Base-by-base conservation (phyloP, 1,140 invertebrate species). In the Drosophila sulfurigaster region DNA sequence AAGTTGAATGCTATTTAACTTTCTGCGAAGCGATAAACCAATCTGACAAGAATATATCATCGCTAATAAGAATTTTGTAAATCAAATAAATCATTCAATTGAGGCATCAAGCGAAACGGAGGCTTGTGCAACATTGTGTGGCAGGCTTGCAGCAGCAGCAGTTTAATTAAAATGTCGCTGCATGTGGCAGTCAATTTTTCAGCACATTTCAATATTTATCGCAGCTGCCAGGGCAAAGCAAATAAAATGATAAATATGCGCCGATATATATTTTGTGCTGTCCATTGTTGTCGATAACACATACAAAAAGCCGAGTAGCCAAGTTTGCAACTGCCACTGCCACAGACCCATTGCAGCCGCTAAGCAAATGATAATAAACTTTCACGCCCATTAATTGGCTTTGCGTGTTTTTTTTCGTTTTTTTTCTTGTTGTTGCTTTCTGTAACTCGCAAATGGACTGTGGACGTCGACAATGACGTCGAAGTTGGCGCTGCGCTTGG, bases 341-440 rank as follows among this genome's bases (percentile, higher is more conserved):
- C 28, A 15, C 57, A 66, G 58, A 52, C 49, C 59, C 72, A 75
- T 56, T 35, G 45, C 60, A 30, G 69, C 32, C 32, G 63, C 82
- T 69, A 66, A 73, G 73, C 77, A 85, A 85, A 80, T 78, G 72
- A 89, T 89, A 85, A 89, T 89, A 85, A 89, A 89, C 85, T 89
- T 89, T 89, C 85, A 89, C 85, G 85, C 85, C 85, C 85, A 89
- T 89, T 89, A 89, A 89, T 89, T 89, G 85, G 78, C 81, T 75
- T 83, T 74, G 85, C 85, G 62, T 70, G 66, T 65, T 71, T 64
- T 71, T 70, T 62, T 57, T 13, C 15, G 38, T 30, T n/a, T n/a
- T 49, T 32, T 60, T 67, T 63, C 64, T 69, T 62, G 48, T 16
- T 32, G 25, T 11, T 15, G 49, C 20, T 60, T 68, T 32, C 43